These are phyloP conservation scores for Bombyx huttoni DNA, from an alignment of 2,888 invertebrate genomes.

Conservation along the genomic window DNA sequence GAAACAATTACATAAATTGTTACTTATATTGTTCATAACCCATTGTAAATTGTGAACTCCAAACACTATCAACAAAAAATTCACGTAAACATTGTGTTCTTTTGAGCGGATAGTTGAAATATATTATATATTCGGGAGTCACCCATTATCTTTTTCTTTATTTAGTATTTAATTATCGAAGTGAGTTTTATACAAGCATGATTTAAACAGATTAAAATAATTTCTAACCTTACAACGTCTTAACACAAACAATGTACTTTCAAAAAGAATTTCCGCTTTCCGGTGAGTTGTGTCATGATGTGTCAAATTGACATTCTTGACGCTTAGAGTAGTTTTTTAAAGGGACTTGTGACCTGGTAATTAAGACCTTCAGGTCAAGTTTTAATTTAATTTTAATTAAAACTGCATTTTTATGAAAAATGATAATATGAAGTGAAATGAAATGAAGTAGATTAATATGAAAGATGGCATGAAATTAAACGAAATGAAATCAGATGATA, in stretches of 20 bases:
- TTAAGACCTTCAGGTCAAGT: too few relatives aligned
- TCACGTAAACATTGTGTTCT: slow-evolving; percentile 13
- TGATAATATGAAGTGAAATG: too few relatives aligned
- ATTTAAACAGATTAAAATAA: slow-evolving; percentile 41
- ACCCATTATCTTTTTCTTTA: not conserved
- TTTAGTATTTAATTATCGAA: not conserved
- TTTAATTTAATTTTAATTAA: too few relatives aligned
- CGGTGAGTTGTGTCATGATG: not conserved
- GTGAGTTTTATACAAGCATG: slow-evolving; percentile 10
- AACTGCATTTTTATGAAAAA: too few relatives aligned
- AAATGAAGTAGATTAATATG: too few relatives aligned
- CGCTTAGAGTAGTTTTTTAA: too few relatives aligned
- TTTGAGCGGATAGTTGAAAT: slow-evolving; percentile 10
- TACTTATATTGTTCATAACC: slow-evolving; percentile 3
- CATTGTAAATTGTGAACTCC: not conserved
- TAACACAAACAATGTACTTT: slow-evolving; percentile 40
- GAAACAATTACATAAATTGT: slow-evolving; percentile 28
- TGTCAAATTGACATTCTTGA: not conserved
- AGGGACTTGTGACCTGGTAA: too few relatives aligned
- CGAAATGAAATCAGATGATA: too few relatives aligned
- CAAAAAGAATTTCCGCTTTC: slow-evolving; percentile 43
- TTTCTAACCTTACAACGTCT: slow-evolving; percentile 64
- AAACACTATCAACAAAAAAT: slow-evolving; percentile 15
- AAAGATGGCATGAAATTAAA: too few relatives aligned
- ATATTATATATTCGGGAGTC: slow-evolving; percentile 3